Percentiles rank a stretch among this genome's conserved stretches.
Conservation (phyloP, 2,797 vertebrate genomes). For the Liparis tanakae region DNA sequence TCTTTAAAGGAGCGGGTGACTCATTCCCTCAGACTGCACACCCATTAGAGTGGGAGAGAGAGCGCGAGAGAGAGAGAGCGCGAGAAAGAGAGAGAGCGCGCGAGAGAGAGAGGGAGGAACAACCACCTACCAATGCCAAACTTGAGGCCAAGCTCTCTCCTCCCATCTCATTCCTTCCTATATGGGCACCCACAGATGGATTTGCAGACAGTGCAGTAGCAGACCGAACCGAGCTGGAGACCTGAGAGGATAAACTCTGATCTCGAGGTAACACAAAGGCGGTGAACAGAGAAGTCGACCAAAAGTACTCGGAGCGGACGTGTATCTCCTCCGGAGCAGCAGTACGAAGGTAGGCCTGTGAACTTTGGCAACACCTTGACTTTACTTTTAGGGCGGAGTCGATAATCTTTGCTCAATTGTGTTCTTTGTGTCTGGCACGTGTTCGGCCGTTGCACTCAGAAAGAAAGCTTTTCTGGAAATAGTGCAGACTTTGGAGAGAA, state of each 20-base stretch:
- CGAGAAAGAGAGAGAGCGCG: conserved; percentile 5
- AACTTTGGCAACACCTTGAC: not conserved
- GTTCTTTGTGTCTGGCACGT: conserved; percentile 6
- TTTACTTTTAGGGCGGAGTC: conserved; percentile 59
- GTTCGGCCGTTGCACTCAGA: not conserved
- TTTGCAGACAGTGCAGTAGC: conserved; percentile 52
- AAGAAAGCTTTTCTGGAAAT: not conserved
- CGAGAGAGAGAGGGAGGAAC: conserved; percentile 18
- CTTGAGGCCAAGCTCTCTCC: conserved; percentile 70
- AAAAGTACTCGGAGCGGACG: conserved; percentile 7
- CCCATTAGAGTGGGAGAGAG: conserved; percentile 28
- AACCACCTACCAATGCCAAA: conserved; percentile 66
- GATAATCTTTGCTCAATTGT: conserved; percentile 30
- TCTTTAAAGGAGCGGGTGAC: conserved; percentile 52
- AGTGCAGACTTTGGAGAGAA: not conserved
- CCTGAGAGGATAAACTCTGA: conserved; percentile 5
- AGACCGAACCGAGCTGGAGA: conserved; percentile 23
- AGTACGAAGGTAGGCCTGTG: conserved; percentile 54
- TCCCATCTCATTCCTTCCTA: conserved; percentile 80
- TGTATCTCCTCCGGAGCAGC: conserved; percentile 17
- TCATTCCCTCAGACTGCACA: conserved; percentile 66
- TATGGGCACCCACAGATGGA: conserved; percentile 59
- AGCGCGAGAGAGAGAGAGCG: conserved; percentile 16
- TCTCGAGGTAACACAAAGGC: not conserved
- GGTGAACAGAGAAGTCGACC: not conserved